Evolutionary conservation across 1,140 invertebrate species (phyloP).

Genomic region (Babylonia areolata): DNA sequence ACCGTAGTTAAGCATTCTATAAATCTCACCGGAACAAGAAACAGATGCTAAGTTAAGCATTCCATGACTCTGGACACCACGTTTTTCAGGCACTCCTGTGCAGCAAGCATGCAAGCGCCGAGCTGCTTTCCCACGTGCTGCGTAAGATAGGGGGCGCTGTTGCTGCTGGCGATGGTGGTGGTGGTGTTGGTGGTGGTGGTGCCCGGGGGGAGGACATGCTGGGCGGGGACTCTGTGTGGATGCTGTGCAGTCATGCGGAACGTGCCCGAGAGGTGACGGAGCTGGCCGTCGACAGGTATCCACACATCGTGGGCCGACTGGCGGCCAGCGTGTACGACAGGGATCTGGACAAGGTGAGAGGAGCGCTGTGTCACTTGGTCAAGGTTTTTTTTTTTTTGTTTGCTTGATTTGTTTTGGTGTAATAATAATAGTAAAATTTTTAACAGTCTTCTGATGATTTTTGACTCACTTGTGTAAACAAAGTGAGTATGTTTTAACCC

Average conservation of each 20-base stretch:
- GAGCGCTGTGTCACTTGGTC: background rate
- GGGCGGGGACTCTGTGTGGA: conserved; percentile 42
- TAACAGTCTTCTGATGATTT: no score
- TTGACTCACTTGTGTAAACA: no score
- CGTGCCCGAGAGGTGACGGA: conserved; percentile 39
- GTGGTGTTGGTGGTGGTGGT: no score
- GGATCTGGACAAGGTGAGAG: conserved; percentile 41
- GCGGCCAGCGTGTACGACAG: conserved; percentile 13
- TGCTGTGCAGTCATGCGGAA: conserved; percentile 41
- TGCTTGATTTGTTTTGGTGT: background rate
- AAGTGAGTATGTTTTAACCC: no score
- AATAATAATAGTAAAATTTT: background rate
- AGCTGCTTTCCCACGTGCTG: conserved; percentile 25
- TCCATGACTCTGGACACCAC: no score
- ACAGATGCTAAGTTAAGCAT: no score
- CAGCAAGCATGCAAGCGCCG: conserved; percentile 9
- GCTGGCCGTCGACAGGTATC: conserved; percentile 42
- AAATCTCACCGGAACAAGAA: no score
- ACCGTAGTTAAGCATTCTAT: no score
- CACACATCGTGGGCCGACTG: conserved; percentile 40
- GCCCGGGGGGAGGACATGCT: conserved; percentile 16
- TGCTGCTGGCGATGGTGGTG: no score
- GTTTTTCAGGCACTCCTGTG: conserved; percentile 55
- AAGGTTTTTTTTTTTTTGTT: background rate
- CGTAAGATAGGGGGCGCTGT: background rate